A percentile compares a stretch with the other conserved stretches of the same genome.
These are phyloP conservation scores for Mesocricetus auratus DNA, from an alignment of 2,113 vertebrate species.

Conservation along the genomic window DNA sequence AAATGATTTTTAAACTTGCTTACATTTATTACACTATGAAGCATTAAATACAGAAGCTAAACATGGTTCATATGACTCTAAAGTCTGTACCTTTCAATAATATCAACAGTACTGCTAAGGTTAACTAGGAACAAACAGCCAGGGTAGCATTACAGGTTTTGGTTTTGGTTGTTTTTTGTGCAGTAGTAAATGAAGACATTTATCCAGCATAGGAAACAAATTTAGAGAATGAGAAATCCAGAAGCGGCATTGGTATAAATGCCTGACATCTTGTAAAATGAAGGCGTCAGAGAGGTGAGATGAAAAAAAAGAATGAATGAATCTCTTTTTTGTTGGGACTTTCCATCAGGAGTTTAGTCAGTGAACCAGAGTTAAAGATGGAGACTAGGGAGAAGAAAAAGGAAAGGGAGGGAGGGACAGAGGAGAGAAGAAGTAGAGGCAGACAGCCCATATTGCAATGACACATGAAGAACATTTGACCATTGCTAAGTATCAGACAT, in stretches of 20 bases:
- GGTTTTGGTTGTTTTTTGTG: neutral
- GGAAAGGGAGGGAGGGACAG: neutral
- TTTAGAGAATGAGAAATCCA: neutral
- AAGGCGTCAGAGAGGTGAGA: neutral
- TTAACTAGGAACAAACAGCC: neutral
- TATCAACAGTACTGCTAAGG: neutral
- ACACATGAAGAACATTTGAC: neutral
- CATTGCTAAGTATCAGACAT: neutral
- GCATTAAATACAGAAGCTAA: neutral
- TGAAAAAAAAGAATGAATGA: neutral
- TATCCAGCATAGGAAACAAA: neutral
- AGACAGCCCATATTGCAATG: neutral
- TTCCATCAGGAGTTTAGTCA: neutral
- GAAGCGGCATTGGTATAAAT: neutral
- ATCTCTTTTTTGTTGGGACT: neutral
- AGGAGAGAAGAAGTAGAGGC: neutral
- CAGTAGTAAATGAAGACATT: neutral
- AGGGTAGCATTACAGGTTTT: neutral
- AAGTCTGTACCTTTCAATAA: neutral
- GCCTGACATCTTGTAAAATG: neutral
- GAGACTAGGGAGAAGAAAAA: neutral
- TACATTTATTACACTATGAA: neutral
- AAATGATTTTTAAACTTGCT: neutral
- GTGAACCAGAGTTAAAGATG: neutral
- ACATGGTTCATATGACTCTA: neutral